A percentile compares a stretch with the other conserved stretches of the same genome.
phyloP scores from a whole-genome alignment of 2,113 vertebrate genomes.

The Cyanistes caeruleus region DNA sequence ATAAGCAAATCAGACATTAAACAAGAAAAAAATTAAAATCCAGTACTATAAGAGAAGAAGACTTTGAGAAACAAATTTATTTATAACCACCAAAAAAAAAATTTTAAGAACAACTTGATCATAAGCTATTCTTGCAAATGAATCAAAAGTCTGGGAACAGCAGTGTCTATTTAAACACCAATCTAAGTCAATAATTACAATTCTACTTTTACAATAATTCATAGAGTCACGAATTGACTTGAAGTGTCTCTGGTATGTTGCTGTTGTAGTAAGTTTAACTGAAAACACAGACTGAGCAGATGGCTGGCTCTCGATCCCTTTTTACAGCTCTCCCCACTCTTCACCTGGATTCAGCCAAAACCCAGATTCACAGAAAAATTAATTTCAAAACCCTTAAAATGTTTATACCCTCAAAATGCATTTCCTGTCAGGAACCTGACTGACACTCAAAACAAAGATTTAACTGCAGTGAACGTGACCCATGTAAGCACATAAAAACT shows the following conservation, averaged over 20 bases:
- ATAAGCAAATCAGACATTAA: not conserved
- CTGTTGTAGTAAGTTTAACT: not conserved
- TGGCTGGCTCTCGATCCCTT: not conserved
- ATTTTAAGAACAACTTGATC: not conserved
- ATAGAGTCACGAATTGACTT: not conserved
- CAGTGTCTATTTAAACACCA: not conserved
- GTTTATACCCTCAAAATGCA: not conserved
- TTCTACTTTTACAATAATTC: not conserved
- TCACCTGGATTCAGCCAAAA: not conserved
- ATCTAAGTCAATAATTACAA: not conserved
- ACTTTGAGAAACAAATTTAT: not conserved
- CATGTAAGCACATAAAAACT: not conserved
- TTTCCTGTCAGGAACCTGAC: not conserved
- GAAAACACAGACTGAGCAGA: not conserved
- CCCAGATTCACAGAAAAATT: not conserved
- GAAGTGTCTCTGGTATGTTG: not conserved
- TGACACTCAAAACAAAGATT: not conserved
- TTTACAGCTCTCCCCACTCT: not conserved
- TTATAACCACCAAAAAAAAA: not conserved
- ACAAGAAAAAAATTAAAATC: not conserved
- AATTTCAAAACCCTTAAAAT: not conserved
- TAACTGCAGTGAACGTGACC: fast-evolving
- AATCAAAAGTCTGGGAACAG: not conserved
- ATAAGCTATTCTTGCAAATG: not conserved
- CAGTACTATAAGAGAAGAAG: not conserved